A percentile compares a stretch with the other conserved stretches of the same genome.
Conservation (phyloP, 2,888 invertebrate species). For the Parnassius smintheus region DNA sequence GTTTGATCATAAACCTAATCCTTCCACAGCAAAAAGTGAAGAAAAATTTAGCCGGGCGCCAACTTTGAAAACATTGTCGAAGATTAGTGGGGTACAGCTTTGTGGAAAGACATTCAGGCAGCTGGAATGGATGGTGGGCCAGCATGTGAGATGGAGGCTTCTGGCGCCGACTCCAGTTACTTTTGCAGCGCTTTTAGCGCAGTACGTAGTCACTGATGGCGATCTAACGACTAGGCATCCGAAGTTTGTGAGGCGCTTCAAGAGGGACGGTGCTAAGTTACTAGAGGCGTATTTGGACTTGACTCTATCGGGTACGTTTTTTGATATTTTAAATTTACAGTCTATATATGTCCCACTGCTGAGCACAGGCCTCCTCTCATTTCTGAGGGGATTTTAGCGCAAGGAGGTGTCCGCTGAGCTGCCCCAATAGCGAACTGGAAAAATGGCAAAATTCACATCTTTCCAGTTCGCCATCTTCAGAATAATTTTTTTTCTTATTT, state of each 20-base stretch:
- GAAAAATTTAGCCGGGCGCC: slow-evolving; percentile 68
- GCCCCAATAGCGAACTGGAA: no score
- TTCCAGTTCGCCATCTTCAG: no score
- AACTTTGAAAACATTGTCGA: slow-evolving; percentile 59
- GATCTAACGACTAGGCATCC: slow-evolving; percentile 66
- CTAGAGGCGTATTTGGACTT: slow-evolving; percentile 67
- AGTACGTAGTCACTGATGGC: slow-evolving; percentile 62
- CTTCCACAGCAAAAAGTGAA: slow-evolving; percentile 65
- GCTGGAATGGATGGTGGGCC: slow-evolving; percentile 75
- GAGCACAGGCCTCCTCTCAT: no score
- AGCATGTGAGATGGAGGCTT: slow-evolving; percentile 67
- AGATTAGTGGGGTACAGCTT: slow-evolving; percentile 59
- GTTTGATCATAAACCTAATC: background rate
- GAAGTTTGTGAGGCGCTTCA: slow-evolving; percentile 63
- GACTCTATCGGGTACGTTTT: slow-evolving; percentile 66
- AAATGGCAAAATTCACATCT: no score
- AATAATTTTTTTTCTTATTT: no score
- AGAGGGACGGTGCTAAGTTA: slow-evolving; percentile 60
- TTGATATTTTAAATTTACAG: no score
- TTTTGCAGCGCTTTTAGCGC: slow-evolving; percentile 62
- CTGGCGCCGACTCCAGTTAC: slow-evolving; percentile 67
- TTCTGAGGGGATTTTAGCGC: no score
- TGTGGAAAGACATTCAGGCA: slow-evolving; percentile 70
- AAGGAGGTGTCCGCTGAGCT: no score
- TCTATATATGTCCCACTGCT: no score